Conservation (phyloP, 2,797 vertebrate species). For the Salarias fasciatus region DNA sequence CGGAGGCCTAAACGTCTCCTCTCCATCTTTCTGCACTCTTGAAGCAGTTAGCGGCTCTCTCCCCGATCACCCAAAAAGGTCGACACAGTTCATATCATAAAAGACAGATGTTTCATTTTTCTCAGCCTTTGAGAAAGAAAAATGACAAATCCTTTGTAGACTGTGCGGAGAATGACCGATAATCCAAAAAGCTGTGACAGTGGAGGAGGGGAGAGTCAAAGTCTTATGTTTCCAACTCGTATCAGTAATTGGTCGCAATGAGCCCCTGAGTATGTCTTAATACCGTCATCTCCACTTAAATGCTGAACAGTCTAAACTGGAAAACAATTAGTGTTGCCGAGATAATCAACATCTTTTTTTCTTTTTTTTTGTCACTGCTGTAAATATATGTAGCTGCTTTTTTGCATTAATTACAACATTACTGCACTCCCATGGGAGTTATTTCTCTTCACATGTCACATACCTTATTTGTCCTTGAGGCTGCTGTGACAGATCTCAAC, state of each 20-base stretch:
- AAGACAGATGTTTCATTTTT: not conserved
- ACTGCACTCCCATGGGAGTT: not conserved
- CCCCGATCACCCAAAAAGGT: not conserved
- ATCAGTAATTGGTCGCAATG: constrained; percentile 1
- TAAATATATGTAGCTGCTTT: not conserved
- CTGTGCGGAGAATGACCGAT: no score
- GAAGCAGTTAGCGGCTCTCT: not conserved
- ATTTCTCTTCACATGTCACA: not conserved
- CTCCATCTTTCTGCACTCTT: not conserved
- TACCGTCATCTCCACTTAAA: not conserved
- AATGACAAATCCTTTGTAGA: not conserved
- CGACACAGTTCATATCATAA: no score
- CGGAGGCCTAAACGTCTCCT: no score
- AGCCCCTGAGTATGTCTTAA: not conserved
- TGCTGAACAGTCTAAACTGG: no score
- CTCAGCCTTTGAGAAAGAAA: not conserved
- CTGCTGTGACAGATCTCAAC: constrained; percentile 8
- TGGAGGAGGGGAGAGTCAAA: no score
- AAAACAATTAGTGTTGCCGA: no score
- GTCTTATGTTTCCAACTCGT: no score
- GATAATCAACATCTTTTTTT: no score
- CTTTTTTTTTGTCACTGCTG: no score
- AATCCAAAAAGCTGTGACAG: no score
- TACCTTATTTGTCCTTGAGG: constrained; percentile 9
- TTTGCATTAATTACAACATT: constrained; percentile 2